Evolutionary conservation across 2,113 vertebrate genomes (phyloP).

Genomic region (Anhinga rufa): DNA sequence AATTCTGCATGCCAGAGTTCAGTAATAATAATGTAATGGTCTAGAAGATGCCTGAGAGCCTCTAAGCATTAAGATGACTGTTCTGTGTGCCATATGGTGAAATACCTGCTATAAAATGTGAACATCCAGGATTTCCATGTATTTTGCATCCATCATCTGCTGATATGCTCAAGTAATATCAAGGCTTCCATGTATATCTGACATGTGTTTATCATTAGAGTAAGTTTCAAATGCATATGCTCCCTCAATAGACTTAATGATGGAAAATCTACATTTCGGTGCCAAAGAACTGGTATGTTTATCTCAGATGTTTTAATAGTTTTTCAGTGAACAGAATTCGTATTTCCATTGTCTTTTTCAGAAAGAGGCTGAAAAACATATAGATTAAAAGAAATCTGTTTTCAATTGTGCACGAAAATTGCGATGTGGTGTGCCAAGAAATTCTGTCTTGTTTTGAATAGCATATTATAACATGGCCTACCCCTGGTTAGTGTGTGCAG

Average conservation of each 20-base stretch:
- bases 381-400: slow-evolving; percentile 9
- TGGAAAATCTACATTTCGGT: neutral
- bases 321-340: slow-evolving; percentile 11
- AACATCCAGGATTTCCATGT: neutral
- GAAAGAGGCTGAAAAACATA: neutral
- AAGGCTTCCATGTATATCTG: neutral
- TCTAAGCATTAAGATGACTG: neutral
- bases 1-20: neutral
- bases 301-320: neutral
- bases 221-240: neutral
- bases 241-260: neutral
- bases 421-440: neutral
- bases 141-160: neutral
- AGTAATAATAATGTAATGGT: neutral
- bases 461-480: neutral
- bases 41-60: neutral
- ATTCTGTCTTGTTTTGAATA: neutral
- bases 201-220: neutral
- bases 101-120: neutral
- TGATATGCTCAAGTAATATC: neutral
- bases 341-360: slow-evolving; percentile 27
- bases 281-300: neutral
- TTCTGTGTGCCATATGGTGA: neutral
- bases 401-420: neutral
- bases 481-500: neutral